Base-by-base conservation (phyloP, 1,140 invertebrate species). In the Fopius arisanus region DNA sequence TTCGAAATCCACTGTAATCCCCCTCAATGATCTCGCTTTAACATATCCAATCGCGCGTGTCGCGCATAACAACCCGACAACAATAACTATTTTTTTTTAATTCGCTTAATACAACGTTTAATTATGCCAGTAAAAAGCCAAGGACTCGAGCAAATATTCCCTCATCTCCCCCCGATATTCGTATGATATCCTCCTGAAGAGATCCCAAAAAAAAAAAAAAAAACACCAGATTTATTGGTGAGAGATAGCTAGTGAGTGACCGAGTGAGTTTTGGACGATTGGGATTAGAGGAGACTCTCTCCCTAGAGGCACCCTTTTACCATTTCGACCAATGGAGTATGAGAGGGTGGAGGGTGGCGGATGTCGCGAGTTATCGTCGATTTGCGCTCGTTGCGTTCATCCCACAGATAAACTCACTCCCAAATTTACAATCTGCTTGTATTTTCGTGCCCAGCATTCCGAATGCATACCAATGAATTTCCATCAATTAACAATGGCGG, bases 221-320 rank as follows among this genome's bases (percentile, higher is more conserved):
- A 40, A 40, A 12, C 37, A n/a, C n/a, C n/a, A n/a, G 37, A 40
- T 40, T 40, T n/a, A n/a, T n/a, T n/a, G n/a, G 37, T 40, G 12
- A 6, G 37, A 40, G 37, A 5, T 40, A 6, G 37, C 5, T 6
- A 40, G n/a, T n/a, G n/a, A n/a, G n/a, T n/a, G n/a, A n/a, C n/a
- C n/a, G n/a, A 59, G 54, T 59, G 54, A 59, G 54, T 26, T 59
- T 59, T 59, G 54, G 54, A 59, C 54, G 54, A 59, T 59, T 59
- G 54, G 54, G 54, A 59, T 59, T 59, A 59, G 23, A 59, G 54
- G 14, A n/a, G 7, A 59, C 54, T 3, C 54, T 12, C 23, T 59
- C 54, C 26, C 54, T 28, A 59, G 23, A 28, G 54, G 54, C 43
- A 16, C 14, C 23, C 54, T 59, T 59, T 59, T 59, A 7, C 21